phyloP scores from a whole-genome alignment of 2,797 vertebrate genomes.

The Fistularia tabacaria region DNA sequence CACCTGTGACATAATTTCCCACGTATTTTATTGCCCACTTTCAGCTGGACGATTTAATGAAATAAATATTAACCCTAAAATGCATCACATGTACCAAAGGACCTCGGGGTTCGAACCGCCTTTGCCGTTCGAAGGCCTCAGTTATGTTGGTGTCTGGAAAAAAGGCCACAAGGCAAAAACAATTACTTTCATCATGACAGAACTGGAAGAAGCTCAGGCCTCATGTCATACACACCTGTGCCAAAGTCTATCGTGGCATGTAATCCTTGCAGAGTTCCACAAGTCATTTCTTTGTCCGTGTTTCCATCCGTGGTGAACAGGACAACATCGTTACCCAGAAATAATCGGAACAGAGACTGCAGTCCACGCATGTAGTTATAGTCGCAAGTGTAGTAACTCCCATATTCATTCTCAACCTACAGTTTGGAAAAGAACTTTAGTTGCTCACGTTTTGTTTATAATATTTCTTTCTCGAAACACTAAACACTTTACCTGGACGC shows the following conservation, averaged over 20 bases:
- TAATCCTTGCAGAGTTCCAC: conserved; percentile 85
- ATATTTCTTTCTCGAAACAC: too few species aligned
- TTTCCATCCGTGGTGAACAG: conserved; percentile 92
- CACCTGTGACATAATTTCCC: conserved; percentile 73
- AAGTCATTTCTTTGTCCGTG: conserved; percentile 77
- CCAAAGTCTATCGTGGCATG: conserved; percentile 93
- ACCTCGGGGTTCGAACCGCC: conserved; percentile 81
- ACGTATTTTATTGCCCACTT: background rate
- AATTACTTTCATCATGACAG: background rate
- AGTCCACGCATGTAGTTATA: conserved; percentile 85
- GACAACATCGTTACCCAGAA: conserved; percentile 81
- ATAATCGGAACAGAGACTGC: conserved; percentile 75
- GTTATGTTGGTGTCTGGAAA: conserved; percentile 80
- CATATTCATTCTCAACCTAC: conserved; percentile 97
- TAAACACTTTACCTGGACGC: conserved; percentile 80
- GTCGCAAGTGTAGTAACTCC: conserved; percentile 90
- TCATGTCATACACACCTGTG: conserved; percentile 73
- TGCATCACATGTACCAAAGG: conserved; percentile 80
- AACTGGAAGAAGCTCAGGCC: background rate
- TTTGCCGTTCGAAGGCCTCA: conserved; percentile 81
- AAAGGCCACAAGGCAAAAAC: background rate
- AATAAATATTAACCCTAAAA: background rate
- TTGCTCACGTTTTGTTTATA: background rate
- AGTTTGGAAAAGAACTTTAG: background rate
- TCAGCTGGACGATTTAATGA: background rate